Evolutionary conservation across 2,888 invertebrate species (phyloP).

Genomic region (Helleia helle): DNA sequence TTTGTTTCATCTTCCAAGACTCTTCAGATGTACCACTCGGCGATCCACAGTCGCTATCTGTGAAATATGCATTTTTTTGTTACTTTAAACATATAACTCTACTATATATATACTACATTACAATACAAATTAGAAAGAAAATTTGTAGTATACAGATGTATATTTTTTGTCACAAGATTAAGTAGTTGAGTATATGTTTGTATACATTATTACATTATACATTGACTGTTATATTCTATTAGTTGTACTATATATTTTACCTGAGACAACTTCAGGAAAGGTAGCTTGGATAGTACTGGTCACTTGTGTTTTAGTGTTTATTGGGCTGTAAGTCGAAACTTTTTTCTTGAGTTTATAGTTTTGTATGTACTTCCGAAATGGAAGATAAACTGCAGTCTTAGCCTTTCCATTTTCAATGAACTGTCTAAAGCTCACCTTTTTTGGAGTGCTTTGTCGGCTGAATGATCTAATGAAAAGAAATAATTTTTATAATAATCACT

Average conservation of each 20-base stretch:
- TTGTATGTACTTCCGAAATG: constrained; percentile 72
- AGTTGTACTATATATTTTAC: too few species aligned
- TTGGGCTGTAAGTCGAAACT: constrained; percentile 47
- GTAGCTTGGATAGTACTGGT: constrained; percentile 46
- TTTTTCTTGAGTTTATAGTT: constrained; percentile 59
- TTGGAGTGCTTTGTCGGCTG: constrained; percentile 61
- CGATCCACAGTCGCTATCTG: constrained; percentile 61
- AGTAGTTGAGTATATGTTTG: too few species aligned
- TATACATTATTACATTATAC: too few species aligned
- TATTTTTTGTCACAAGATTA: too few species aligned
- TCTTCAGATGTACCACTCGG: constrained; percentile 68
- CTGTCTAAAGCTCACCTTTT: constrained; percentile 60
- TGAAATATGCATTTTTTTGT: too few species aligned
- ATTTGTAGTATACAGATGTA: too few species aligned
- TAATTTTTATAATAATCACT: too few species aligned
- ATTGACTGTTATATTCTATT: too few species aligned
- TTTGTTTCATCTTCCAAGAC: constrained; percentile 63
- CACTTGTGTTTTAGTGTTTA: constrained; percentile 48
- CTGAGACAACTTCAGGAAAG: constrained; percentile 48
- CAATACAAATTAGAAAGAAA: too few species aligned
- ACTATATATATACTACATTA: too few species aligned
- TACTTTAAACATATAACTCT: too few species aligned
- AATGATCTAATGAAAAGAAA: too few species aligned
- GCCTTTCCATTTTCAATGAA: constrained; percentile 60
- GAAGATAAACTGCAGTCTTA: constrained; percentile 76